phyloP scores from a whole-genome alignment of 2,113 vertebrate species.

The Cyprinodon tularosa region DNA sequence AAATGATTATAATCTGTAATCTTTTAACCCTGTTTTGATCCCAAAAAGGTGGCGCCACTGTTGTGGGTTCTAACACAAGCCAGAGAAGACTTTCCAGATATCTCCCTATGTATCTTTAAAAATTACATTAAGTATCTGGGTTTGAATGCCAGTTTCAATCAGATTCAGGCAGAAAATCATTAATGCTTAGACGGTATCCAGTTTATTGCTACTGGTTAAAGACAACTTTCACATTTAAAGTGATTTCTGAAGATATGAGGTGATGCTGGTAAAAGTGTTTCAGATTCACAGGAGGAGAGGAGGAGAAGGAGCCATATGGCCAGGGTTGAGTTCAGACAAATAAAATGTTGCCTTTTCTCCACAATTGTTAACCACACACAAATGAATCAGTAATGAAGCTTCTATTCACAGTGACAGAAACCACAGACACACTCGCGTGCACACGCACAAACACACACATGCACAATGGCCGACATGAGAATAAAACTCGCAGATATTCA shows the following conservation, averaged over 20 bases:
- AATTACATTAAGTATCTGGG: too few species aligned
- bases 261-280: conserved; percentile 24
- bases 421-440: conserved; percentile 19
- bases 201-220: not conserved
- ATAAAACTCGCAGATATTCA: conserved; percentile 90
- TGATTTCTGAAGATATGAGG: conserved; percentile 30
- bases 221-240: conserved; percentile 27
- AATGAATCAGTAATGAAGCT: conserved; percentile 77
- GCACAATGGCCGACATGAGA: conserved; percentile 86
- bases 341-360: conserved; percentile 85
- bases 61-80: too few species aligned
- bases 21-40: too few species aligned
- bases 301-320: conserved; percentile 87
- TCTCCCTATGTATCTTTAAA: not conserved
- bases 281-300: conserved; percentile 31
- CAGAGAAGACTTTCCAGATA: too few species aligned
- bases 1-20: too few species aligned
- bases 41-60: too few species aligned
- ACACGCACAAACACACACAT: conserved; percentile 32
- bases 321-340: conserved; percentile 93
- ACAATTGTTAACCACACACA: conserved; percentile 91
- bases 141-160: not conserved
- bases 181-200: not conserved
- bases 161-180: too few species aligned
- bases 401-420: conserved; percentile 50